These are phyloP conservation scores for Desoria tigrina DNA, from an alignment of 2,888 invertebrate species.

Conservation along the genomic window DNA sequence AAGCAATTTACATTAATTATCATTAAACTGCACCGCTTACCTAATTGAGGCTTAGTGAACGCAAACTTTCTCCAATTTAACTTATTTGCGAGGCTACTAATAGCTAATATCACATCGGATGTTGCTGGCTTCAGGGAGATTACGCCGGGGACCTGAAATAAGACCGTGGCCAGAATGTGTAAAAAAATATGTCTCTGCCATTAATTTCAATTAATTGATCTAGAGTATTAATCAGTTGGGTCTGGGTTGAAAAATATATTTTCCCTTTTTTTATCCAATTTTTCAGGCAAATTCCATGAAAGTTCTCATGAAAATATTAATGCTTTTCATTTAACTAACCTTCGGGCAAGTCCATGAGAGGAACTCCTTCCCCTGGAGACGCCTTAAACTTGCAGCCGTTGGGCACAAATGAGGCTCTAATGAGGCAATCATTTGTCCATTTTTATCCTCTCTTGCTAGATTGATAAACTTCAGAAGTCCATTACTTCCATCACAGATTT, in stretches of 20 bases:
- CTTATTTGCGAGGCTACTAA: constrained; percentile 45
- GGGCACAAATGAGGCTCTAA: constrained; percentile 50
- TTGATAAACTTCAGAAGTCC: constrained; percentile 52
- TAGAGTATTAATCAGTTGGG: constrained; percentile 46
- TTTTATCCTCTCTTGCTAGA: constrained; percentile 38
- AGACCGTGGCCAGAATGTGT: neutral
- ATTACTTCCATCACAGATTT: constrained; percentile 53
- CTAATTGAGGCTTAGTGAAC: constrained; percentile 45
- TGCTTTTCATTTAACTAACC: too few relatives aligned
- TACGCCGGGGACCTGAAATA: constrained; percentile 47
- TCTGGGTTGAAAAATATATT: too few relatives aligned
- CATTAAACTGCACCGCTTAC: constrained; percentile 32
- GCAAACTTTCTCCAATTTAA: constrained; percentile 48
- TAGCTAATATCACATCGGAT: constrained; percentile 49
- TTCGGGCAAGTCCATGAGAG: constrained; percentile 53
- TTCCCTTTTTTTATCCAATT: too few relatives aligned
- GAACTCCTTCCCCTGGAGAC: constrained; percentile 45
- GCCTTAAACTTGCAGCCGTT: constrained; percentile 48
- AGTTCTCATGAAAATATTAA: too few relatives aligned
- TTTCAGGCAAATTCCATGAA: too few relatives aligned
- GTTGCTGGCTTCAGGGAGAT: constrained; percentile 47
- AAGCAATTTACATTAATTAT: too few relatives aligned
- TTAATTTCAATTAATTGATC: too few relatives aligned
- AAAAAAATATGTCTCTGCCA: too few relatives aligned
- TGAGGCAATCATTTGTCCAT: constrained; percentile 49